These are phyloP conservation scores for Dysidea cf. avara DNA, from an alignment of 37 sponge, comb jelly and placozoan species.

Conservation along the genomic window DNA sequence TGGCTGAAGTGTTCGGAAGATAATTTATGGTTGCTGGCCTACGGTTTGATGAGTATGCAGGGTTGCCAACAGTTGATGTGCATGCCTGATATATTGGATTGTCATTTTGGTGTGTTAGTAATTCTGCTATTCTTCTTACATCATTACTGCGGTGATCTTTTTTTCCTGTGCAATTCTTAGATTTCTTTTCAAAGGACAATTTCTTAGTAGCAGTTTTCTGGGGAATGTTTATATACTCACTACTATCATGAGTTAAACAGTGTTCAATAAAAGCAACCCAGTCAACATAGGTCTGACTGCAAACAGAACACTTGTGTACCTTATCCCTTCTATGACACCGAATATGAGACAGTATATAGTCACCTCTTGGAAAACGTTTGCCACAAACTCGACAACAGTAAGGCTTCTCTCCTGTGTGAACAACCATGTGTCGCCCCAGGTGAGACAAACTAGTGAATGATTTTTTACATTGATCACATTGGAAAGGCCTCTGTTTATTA, in stretches of 20 bases:
- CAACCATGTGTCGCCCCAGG: constrained; percentile 62
- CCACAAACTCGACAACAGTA: constrained; percentile 75
- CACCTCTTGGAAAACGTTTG: constrained; percentile 61
- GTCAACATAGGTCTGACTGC: constrained; percentile 64
- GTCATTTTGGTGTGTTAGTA: no score
- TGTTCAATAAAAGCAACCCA: constrained; percentile 63
- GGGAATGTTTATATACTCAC: no score
- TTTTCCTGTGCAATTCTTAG: no score
- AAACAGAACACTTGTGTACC: constrained; percentile 70
- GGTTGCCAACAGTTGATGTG: no score
- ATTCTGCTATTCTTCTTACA: no score
- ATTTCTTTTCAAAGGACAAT: no score
- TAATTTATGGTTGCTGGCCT: no score
- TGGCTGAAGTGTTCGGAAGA: no score
- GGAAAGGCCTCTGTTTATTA: constrained; percentile 46
- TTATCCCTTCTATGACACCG: constrained; percentile 56
- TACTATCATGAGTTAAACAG: constrained; percentile 23
- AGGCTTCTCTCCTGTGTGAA: constrained; percentile 81
- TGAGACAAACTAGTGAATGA: constrained; percentile 64
- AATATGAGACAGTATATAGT: constrained; percentile 72
- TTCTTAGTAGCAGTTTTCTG: no score
- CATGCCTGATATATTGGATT: no score
- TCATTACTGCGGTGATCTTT: no score
- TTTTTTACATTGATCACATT: constrained; percentile 55
- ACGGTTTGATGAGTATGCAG: no score